Evolutionary conservation across 1,140 invertebrate genomes (phyloP).

Genomic region (Camponotus pennsylvanicus): DNA sequence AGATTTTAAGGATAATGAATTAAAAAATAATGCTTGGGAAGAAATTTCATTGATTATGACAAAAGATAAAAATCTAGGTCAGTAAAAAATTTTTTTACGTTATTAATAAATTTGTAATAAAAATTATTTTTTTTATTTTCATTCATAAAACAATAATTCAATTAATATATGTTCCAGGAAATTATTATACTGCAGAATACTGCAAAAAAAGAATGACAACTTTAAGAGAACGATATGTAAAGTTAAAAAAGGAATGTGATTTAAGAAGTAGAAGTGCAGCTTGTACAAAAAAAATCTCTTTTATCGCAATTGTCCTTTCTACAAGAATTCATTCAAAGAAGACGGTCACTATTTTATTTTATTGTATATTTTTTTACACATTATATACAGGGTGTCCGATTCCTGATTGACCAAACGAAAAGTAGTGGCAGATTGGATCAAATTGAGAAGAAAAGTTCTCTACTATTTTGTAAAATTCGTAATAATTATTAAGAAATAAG

Average conservation of each 20-base stretch:
- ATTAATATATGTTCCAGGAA: neutral
- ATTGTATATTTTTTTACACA: too few relatives aligned
- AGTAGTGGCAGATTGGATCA: too few relatives aligned
- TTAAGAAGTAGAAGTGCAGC: neutral
- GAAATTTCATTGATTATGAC: neutral
- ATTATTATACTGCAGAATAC: neutral
- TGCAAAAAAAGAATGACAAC: neutral
- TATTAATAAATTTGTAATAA: too few relatives aligned
- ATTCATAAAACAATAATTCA: too few relatives aligned
- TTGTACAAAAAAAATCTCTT: neutral
- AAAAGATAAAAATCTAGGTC: neutral
- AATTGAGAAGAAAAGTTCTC: too few relatives aligned
- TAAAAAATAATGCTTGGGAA: conserved; percentile 8
- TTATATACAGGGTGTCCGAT: too few relatives aligned
- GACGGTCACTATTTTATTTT: too few relatives aligned
- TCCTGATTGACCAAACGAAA: too few relatives aligned
- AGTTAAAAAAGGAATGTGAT: neutral
- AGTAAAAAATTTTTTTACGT: too few relatives aligned
- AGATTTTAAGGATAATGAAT: conserved; percentile 3
- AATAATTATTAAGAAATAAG: too few relatives aligned
- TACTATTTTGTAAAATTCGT: too few relatives aligned
- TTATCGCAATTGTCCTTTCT: conserved; percentile 12
- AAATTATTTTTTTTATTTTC: neutral
- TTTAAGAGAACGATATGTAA: neutral
- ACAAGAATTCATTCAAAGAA: neutral